Conservation (phyloP, 2,888 invertebrate species). For the Hylaea fasciaria region DNA sequence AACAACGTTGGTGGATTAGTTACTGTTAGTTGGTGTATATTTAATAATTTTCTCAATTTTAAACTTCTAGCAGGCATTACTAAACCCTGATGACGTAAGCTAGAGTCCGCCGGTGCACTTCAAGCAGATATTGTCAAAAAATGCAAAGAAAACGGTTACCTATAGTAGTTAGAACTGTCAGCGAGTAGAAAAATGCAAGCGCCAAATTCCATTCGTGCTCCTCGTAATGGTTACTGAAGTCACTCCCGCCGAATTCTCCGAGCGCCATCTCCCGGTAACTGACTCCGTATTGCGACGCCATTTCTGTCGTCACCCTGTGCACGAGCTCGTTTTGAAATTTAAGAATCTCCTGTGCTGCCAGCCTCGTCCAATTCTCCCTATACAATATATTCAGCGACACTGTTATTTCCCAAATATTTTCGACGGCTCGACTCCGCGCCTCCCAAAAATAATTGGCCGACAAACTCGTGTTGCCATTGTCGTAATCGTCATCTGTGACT, state of each 20-base stretch:
- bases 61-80: not conserved
- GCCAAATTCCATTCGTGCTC: slow-evolving; percentile 95
- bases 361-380: slow-evolving; percentile 94
- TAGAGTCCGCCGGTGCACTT: no score
- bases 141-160: slow-evolving; percentile 84
- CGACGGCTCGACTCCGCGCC: slow-evolving; percentile 87
- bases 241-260: slow-evolving; percentile 73
- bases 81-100: not conserved
- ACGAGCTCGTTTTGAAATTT: slow-evolving; percentile 94
- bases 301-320: slow-evolving; percentile 91
- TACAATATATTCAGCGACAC: slow-evolving; percentile 94
- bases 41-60: no score
- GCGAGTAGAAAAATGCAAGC: slow-evolving; percentile 96
- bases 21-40: no score
- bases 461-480: slow-evolving; percentile 71
- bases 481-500: slow-evolving; percentile 71
- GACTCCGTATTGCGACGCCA: slow-evolving; percentile 86
- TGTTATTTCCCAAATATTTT: slow-evolving; percentile 96
- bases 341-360: slow-evolving; percentile 90
- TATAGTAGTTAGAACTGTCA: slow-evolving; percentile 96
- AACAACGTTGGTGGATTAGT: no score
- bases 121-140: no score
- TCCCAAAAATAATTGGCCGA: slow-evolving; percentile 82
- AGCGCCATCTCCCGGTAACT: slow-evolving; percentile 82
- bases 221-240: slow-evolving; percentile 75